These are phyloP conservation scores for Rhea americana DNA, from an alignment of 2,113 vertebrate genomes.

Conservation along the genomic window DNA sequence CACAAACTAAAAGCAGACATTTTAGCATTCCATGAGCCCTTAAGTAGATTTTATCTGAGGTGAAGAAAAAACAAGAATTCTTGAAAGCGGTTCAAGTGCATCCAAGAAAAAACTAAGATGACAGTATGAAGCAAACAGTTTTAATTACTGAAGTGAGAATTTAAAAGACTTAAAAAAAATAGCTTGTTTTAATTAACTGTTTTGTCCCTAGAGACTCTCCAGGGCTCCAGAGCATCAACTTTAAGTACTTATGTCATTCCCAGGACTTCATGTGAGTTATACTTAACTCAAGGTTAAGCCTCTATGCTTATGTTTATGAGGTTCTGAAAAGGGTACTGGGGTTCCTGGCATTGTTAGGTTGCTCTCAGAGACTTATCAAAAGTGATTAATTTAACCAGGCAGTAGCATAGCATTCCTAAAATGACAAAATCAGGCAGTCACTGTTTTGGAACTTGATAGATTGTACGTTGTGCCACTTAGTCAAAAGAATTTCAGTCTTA, in stretches of 20 bases:
- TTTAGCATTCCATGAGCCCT: background rate
- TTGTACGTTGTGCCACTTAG: background rate
- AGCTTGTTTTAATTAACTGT: background rate
- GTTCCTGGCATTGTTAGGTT: background rate
- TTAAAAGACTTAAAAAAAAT: background rate
- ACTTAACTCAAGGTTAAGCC: background rate
- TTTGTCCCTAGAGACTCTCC: background rate
- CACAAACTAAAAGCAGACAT: background rate
- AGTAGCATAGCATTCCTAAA: accelerated
- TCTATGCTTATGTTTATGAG: background rate
- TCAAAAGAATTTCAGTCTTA: background rate
- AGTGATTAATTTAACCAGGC: background rate
- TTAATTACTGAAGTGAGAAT: background rate
- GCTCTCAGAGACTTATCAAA: background rate
- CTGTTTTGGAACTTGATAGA: background rate
- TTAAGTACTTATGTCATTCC: background rate
- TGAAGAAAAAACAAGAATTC: background rate
- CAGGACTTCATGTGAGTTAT: background rate
- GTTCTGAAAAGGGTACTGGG: background rate
- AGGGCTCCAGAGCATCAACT: background rate
- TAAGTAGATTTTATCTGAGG: background rate
- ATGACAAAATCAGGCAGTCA: background rate
- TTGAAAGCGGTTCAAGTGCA: background rate
- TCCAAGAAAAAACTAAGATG: background rate
- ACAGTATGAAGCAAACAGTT: background rate